A percentile compares a stretch with the other conserved stretches of the same genome.
These are phyloP conservation scores for Timema cristinae DNA, from an alignment of 2,888 invertebrate genomes.

Conservation along the genomic window DNA sequence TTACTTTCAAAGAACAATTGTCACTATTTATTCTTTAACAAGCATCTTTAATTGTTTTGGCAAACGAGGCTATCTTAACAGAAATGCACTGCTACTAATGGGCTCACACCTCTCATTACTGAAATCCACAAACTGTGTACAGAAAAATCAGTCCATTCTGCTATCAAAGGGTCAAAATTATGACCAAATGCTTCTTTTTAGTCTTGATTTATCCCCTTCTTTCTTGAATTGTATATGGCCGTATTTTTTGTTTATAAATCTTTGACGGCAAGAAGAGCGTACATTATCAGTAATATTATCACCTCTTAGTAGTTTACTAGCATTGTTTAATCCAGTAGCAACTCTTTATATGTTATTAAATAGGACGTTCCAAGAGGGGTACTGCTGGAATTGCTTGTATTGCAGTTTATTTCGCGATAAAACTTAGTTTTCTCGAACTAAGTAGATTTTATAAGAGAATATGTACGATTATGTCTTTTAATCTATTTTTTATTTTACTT, in stretches of 20 bases:
- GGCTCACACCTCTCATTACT: neutral
- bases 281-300: neutral
- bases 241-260: neutral
- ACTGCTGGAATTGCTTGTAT: too few relatives aligned
- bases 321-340: neutral
- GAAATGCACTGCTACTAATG: neutral
- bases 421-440: too few relatives aligned
- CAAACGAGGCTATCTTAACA: neutral
- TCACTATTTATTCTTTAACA: neutral
- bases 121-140: slow-evolving; percentile 9
- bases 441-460: too few relatives aligned
- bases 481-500: too few relatives aligned
- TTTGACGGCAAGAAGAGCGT: neutral
- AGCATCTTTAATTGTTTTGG: neutral
- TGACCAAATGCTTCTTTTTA: neutral
- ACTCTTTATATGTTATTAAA: neutral
- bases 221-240: too few relatives aligned
- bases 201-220: neutral
- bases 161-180: neutral
- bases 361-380: too few relatives aligned
- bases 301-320: neutral
- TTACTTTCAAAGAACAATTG: neutral
- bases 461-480: too few relatives aligned
- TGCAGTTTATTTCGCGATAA: too few relatives aligned
- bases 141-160: neutral